phyloP scores from a whole-genome alignment of 2,888 invertebrate genomes.

The Drosophila acutilabella region DNA sequence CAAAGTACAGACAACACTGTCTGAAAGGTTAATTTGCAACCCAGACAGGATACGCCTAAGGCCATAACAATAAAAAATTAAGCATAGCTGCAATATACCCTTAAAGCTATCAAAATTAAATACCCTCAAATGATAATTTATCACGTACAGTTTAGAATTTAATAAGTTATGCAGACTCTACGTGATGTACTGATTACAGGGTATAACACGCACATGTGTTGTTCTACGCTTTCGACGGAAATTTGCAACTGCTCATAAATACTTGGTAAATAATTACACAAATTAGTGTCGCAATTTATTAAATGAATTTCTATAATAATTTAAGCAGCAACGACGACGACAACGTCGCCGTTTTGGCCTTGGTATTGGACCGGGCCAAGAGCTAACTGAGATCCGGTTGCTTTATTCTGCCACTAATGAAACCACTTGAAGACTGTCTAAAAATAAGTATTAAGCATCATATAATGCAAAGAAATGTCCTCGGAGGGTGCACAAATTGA shows the following conservation, averaged over 20 bases:
- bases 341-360: slow-evolving; percentile 30
- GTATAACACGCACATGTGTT: slow-evolving; percentile 29
- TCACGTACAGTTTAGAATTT: neutral
- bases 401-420: slow-evolving; percentile 32
- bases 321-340: slow-evolving; percentile 14
- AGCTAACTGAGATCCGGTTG: slow-evolving; percentile 3
- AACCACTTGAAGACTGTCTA: slow-evolving; percentile 48
- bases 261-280: slow-evolving; percentile 71
- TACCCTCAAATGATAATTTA: neutral
- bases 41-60: slow-evolving; percentile 26
- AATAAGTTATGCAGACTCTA: neutral
- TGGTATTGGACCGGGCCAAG: slow-evolving; percentile 8
- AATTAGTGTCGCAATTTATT: slow-evolving; percentile 73
- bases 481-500: slow-evolving; percentile 42
- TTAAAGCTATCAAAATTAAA: neutral
- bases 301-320: slow-evolving; percentile 69
- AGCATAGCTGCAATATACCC: slow-evolving; percentile 6
- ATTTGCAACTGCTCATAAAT: slow-evolving; percentile 69
- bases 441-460: slow-evolving; percentile 25
- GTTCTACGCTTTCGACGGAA: slow-evolving; percentile 48
- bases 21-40: slow-evolving; percentile 44
- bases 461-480: slow-evolving; percentile 8
- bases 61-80: neutral
- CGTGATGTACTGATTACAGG: slow-evolving; percentile 1
- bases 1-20: neutral